These are phyloP conservation scores for Ariolimax columbianus DNA, from an alignment of 2,888 invertebrate genomes.

Conservation along the genomic window DNA sequence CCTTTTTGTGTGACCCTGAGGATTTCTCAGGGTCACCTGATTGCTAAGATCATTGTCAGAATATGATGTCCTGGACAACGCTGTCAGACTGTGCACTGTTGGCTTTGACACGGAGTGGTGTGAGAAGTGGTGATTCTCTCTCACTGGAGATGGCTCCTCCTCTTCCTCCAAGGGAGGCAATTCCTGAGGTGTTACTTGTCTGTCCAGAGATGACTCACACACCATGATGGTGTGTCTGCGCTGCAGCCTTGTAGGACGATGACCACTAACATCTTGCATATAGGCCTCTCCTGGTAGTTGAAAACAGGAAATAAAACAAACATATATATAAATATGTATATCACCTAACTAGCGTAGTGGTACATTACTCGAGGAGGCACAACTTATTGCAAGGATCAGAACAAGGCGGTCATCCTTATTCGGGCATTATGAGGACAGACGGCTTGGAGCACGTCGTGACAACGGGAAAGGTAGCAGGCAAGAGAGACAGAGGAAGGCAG, in stretches of 20 bases:
- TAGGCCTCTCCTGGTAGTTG: constrained; percentile 28
- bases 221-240: constrained; percentile 74
- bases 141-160: constrained; percentile 53
- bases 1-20: constrained; percentile 31
- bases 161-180: constrained; percentile 57
- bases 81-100: neutral
- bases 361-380: no score
- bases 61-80: constrained; percentile 15
- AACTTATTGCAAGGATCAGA: no score
- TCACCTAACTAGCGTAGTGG: no score
- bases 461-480: no score
- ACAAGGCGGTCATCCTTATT: no score
- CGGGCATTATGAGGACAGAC: no score
- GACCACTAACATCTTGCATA: constrained; percentile 1
- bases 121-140: constrained; percentile 43
- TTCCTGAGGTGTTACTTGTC: constrained; percentile 55
- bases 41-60: constrained; percentile 38
- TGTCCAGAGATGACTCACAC: constrained; percentile 69
- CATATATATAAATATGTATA: no score
- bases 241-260: constrained; percentile 57
- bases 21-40: constrained; percentile 36
- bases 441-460: no score
- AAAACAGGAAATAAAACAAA: neutral
- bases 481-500: no score
- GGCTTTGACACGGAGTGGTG: no score